Percentiles rank a stretch among this genome's conserved stretches.
These are phyloP conservation scores for Anas platyrhynchos DNA, from an alignment of 2,113 vertebrate species.

Conservation along the genomic window DNA sequence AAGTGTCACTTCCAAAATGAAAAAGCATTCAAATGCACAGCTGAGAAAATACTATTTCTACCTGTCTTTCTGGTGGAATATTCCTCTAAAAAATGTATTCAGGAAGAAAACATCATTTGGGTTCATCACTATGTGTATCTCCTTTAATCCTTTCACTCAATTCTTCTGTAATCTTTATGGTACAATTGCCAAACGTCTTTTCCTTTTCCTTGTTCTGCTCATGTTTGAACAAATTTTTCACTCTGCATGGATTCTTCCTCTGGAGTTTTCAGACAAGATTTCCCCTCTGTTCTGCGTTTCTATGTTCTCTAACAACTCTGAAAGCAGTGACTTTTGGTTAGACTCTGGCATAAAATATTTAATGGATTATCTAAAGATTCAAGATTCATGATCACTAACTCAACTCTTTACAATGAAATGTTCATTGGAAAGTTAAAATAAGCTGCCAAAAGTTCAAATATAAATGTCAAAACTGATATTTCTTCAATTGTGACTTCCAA, in stretches of 20 bases:
- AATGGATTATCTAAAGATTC: background rate
- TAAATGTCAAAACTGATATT: background rate
- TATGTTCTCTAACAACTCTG: background rate
- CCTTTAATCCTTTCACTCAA: background rate
- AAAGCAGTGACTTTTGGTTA: background rate
- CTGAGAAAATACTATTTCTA: background rate
- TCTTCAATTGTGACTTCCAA: background rate
- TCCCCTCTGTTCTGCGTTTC: background rate
- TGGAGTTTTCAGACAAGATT: background rate
- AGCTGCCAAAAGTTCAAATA: background rate
- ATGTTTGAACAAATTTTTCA: background rate
- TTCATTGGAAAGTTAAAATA: background rate
- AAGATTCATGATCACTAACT: background rate
- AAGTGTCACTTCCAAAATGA: background rate
- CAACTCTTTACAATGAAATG: background rate
- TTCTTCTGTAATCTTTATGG: background rate
- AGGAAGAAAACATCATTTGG: background rate
- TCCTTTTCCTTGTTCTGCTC: background rate
- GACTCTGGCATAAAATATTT: background rate
- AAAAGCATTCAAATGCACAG: background rate
- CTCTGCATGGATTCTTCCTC: background rate
- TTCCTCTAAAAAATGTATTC: background rate
- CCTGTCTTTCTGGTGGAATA: background rate
- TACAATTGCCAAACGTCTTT: background rate
- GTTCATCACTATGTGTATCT: background rate